Evolutionary conservation across 2,797 vertebrate species (phyloP).

Genomic region (Cyprinella venusta): DNA sequence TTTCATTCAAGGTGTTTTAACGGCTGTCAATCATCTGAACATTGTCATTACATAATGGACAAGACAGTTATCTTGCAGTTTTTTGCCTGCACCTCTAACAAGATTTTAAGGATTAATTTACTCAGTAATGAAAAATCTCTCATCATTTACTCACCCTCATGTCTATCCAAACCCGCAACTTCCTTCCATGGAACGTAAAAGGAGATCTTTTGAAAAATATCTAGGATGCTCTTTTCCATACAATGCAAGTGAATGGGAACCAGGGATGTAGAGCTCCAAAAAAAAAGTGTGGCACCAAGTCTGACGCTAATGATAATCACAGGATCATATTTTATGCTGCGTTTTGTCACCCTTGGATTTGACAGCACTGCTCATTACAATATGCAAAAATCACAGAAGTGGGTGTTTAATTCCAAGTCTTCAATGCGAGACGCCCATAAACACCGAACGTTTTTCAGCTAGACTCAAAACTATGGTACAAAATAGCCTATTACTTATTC

Average conservation of each 20-base stretch:
- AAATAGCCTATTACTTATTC: too few relatives aligned
- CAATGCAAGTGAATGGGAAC: not conserved
- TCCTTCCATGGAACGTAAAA: not conserved
- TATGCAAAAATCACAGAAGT: too few relatives aligned
- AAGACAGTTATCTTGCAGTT: not conserved
- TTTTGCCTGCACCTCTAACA: not conserved
- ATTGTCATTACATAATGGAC: not conserved
- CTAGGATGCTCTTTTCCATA: not conserved
- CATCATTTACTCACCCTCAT: not conserved
- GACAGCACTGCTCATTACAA: not conserved
- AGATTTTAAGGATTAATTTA: not conserved
- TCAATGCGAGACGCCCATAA: too few relatives aligned
- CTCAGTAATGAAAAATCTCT: not conserved
- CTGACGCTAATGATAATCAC: not conserved
- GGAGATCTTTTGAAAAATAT: not conserved
- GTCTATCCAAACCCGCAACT: not conserved
- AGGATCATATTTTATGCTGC: not conserved
- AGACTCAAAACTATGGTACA: too few relatives aligned
- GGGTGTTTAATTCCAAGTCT: too few relatives aligned
- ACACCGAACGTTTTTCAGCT: too few relatives aligned
- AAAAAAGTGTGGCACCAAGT: not conserved
- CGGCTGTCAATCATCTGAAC: constrained; percentile 9
- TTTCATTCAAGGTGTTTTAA: constrained; percentile 34
- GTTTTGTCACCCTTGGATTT: not conserved
- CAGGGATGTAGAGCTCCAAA: not conserved